phyloP scores from a whole-genome alignment of 1,140 invertebrate genomes.

The Chymomyza costata region DNA sequence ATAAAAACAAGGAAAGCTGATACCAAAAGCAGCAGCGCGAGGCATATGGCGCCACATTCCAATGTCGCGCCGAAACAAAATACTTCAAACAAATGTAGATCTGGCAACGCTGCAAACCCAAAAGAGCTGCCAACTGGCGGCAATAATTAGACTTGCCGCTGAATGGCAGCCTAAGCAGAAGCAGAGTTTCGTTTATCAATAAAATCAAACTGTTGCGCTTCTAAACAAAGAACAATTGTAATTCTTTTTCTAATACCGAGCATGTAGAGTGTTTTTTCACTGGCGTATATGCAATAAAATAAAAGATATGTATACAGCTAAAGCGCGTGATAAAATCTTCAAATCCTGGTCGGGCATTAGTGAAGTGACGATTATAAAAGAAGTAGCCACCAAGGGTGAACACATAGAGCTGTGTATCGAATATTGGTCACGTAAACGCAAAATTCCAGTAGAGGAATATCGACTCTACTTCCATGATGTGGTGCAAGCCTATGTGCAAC shows the following conservation, averaged over 20 bases:
- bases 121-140: slow-evolving; percentile 6
- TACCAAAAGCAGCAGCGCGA: background rate
- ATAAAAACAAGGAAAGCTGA: slow-evolving; percentile 17
- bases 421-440: slow-evolving; percentile 59
- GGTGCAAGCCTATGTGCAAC: slow-evolving; percentile 65
- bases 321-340: slow-evolving; percentile 62
- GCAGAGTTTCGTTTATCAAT: no score
- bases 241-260: no score
- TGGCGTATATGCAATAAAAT: background rate
- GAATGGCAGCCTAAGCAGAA: background rate
- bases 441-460: slow-evolving; percentile 51
- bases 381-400: slow-evolving; percentile 73
- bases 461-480: slow-evolving; percentile 64
- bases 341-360: slow-evolving; percentile 65
- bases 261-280: no score
- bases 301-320: slow-evolving; percentile 45
- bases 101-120: slow-evolving; percentile 13
- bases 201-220: no score
- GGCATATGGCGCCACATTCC: slow-evolving; percentile 6
- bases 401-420: slow-evolving; percentile 65
- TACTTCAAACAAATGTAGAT: background rate
- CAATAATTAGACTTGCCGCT: slow-evolving; percentile 8
- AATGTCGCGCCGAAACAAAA: background rate
- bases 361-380: slow-evolving; percentile 65
- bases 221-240: slow-evolving; percentile 17